These are phyloP conservation scores for Dasypogon diadema DNA, from an alignment of 2,888 invertebrate genomes.

Conservation along the genomic window DNA sequence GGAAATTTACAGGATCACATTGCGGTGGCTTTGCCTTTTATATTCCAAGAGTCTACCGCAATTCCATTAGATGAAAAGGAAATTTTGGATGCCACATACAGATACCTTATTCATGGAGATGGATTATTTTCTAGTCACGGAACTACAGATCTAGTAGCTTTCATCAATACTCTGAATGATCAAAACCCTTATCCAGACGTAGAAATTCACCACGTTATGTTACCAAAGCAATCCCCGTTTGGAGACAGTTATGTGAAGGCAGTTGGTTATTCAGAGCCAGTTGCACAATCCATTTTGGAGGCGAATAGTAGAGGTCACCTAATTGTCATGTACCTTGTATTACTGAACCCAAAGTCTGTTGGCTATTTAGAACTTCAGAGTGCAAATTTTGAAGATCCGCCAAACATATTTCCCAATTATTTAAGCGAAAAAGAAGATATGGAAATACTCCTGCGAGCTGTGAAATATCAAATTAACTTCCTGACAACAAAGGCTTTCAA, in stretches of 20 bases:
- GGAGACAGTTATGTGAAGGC: slow-evolving; percentile 60
- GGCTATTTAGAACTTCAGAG: slow-evolving; percentile 71
- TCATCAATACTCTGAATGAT: slow-evolving; percentile 68
- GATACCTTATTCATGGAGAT: slow-evolving; percentile 66
- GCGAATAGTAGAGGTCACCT: slow-evolving; percentile 32
- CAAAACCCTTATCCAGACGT: slow-evolving; percentile 69
- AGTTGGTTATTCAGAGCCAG: slow-evolving; percentile 60
- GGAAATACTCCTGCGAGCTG: slow-evolving; percentile 64
- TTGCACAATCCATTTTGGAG: slow-evolving; percentile 19
- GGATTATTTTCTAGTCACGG: slow-evolving; percentile 63
- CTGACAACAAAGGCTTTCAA: slow-evolving; percentile 53
- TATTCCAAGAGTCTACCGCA: slow-evolving; percentile 64
- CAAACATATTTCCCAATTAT: slow-evolving; percentile 73
- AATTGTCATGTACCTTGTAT: slow-evolving; percentile 58
- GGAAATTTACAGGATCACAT: slow-evolving; percentile 84
- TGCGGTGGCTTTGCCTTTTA: slow-evolving; percentile 68
- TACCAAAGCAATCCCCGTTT: slow-evolving; percentile 61
- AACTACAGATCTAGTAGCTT: slow-evolving; percentile 67
- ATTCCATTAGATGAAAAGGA: slow-evolving; percentile 41
- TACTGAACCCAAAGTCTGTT: slow-evolving; percentile 66
- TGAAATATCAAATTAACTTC: slow-evolving; percentile 69
- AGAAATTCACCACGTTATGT: slow-evolving; percentile 68
- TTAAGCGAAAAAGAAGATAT: slow-evolving; percentile 69
- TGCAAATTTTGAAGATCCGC: slow-evolving; percentile 69
- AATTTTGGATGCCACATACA: slow-evolving; percentile 52